Evolutionary conservation across 1,140 invertebrate genomes (phyloP).

Genomic region (Battus philenor): DNA sequence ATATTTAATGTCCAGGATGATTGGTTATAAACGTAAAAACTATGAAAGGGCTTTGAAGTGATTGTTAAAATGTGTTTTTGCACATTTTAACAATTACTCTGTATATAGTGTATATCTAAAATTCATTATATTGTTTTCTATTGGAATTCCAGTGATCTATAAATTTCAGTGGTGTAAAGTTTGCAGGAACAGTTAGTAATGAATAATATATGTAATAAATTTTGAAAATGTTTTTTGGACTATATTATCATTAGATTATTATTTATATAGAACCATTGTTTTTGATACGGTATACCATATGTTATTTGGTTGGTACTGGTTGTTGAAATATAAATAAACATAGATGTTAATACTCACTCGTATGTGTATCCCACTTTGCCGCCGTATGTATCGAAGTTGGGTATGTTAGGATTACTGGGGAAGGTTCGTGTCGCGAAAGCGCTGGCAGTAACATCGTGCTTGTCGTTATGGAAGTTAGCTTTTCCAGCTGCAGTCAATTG

Average conservation of each 20-base stretch:
- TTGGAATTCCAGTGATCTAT: no score
- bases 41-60: no score
- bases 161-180: no score
- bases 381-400: neutral
- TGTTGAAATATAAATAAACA: neutral
- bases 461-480: conserved; percentile 37
- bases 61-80: no score
- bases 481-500: conserved; percentile 36
- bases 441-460: conserved; percentile 36
- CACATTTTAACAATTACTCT: no score
- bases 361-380: neutral
- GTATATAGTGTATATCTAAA: no score
- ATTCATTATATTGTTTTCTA: no score
- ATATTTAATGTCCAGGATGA: no score
- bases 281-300: neutral
- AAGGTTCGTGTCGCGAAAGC: conserved; percentile 22
- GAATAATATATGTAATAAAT: no score
- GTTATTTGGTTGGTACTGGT: neutral
- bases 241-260: neutral
- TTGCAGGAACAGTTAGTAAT: no score
- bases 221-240: no score
- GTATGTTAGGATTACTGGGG: neutral
- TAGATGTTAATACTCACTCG: neutral
- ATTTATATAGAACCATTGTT: neutral
- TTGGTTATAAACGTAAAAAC: no score